Evolutionary conservation across 53 echinoderm and acorn worm genomes (phyloP), one percentile per base, ranked within the genome.

Genomic region (Hippasteria phrygiana): DNA sequence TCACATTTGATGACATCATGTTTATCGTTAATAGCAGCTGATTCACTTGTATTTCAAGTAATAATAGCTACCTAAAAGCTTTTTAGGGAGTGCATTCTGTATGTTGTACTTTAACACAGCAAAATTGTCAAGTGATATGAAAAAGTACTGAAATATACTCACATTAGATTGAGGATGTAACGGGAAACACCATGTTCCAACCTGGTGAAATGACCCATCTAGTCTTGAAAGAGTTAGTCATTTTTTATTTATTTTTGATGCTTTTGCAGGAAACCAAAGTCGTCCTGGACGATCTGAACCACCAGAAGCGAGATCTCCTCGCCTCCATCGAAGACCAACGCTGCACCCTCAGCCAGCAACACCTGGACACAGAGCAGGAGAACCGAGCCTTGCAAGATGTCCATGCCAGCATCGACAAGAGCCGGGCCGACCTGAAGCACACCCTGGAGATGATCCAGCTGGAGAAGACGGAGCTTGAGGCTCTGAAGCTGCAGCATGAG

Each of bases 391-490:
- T 93, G n/a, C 91, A 89, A 17, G 79, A 93, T 40, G 32, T 83
- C 7, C 85, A 73, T 39, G 88, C 93, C 0, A 78, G 86, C 53
- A 88, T 93, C 1, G 91, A 95, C 83, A 97, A 97, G 81, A 89
- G 91, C 40, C 88, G 88, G 47, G 80, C 95, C 5, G 98, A 97
- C 69, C 80, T 97, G 45, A 95, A 97, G 76, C 98, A 97, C 89
- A 95, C 95, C 16, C 78, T 94, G 78, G 98, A 97, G 90, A 93
- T 97, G 95, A 81, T 97, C 1, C 98, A 97, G 87, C 88, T 97
- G 65, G 98, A 97, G 90, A 97, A 94, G 90, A 97, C 95, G 1
- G 98, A 97, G 76, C 74, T 97, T 38, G 98, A 95, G 56, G 98
- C 98, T 0, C 71, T 97, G 74, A 92, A 71, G 73, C 75, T 95